Evolutionary conservation across 2,797 vertebrate genomes (phyloP).

Genomic region (Luscinia luscinia): DNA sequence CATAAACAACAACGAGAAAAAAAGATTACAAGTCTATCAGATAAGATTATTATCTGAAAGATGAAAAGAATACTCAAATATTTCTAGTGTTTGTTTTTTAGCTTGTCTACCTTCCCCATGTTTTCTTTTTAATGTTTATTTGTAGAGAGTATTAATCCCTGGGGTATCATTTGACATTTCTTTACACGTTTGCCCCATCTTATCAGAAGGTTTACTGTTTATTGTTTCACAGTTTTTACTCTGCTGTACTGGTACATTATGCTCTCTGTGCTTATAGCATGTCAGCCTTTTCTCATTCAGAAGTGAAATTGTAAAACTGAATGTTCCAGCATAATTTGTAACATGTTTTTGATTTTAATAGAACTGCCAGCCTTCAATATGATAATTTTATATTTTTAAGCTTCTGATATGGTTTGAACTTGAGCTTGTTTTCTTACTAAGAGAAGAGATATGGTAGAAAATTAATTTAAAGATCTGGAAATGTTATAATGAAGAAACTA

Average conservation of each 20-base stretch:
- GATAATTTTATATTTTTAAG: background rate
- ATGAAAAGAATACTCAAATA: background rate
- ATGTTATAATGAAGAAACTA: background rate
- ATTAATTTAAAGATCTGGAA: background rate
- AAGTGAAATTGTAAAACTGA: background rate
- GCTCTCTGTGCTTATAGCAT: background rate
- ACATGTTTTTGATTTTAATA: background rate
- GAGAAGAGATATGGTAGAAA: background rate
- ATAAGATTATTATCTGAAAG: background rate
- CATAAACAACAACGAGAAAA: background rate
- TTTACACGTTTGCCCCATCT: fast-evolving
- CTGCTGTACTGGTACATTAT: background rate
- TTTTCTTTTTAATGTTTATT: background rate
- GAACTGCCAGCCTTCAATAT: background rate
- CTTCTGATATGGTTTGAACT: background rate
- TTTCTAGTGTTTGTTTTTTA: background rate
- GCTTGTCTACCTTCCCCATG: background rate
- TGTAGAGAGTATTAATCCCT: background rate
- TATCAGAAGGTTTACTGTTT: background rate
- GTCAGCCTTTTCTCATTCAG: background rate
- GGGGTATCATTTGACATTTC: background rate
- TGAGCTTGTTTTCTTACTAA: background rate
- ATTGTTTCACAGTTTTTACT: background rate
- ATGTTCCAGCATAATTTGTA: background rate
- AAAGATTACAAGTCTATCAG: background rate